Conservation (phyloP, 2,888 invertebrate genomes). For the Cylindroiulus punctatus region DNA sequence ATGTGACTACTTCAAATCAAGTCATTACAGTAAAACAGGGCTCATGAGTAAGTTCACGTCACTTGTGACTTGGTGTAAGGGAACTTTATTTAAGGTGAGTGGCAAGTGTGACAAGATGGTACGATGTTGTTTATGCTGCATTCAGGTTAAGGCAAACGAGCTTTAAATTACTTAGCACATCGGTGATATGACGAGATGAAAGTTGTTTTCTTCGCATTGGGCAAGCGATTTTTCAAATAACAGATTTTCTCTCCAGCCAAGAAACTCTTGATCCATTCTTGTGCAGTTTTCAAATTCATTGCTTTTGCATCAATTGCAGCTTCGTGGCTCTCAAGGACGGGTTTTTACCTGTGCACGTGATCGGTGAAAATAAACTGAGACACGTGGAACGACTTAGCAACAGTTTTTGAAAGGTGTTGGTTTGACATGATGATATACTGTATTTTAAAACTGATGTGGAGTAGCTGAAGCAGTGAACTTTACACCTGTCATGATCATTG, state of each 20-base stretch:
- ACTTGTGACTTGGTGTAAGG: no score
- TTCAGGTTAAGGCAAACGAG: conserved; percentile 22
- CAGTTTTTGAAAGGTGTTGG: not conserved
- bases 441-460: not conserved
- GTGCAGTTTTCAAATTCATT: not conserved
- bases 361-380: not conserved
- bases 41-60: no score
- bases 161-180: not conserved
- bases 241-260: not conserved
- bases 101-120: not conserved
- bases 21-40: no score
- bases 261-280: not conserved
- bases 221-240: not conserved
- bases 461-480: not conserved
- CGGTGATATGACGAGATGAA: not conserved
- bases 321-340: not conserved
- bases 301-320: not conserved
- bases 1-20: no score
- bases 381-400: not conserved
- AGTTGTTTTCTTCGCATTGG: not conserved
- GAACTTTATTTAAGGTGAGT: no score
- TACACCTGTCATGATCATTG: not conserved
- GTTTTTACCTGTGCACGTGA: not conserved
- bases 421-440: not conserved
- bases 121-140: not conserved